A percentile compares a stretch with the other conserved stretches of the same genome.
Evolutionary conservation across 2,888 invertebrate species (phyloP).

Genomic region (Aricia artaxerxes): DNA sequence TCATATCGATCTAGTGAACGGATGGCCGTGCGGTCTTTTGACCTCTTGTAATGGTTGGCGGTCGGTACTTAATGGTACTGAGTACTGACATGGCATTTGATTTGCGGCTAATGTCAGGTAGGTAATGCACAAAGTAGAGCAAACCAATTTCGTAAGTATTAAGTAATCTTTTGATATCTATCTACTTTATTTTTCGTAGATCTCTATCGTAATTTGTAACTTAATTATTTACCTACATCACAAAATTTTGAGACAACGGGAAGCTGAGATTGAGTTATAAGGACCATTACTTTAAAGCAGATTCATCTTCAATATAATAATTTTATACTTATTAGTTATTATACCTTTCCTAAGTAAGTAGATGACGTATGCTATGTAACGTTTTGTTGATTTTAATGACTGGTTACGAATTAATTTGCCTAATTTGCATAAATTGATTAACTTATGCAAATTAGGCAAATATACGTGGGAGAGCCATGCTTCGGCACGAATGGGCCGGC

Average conservation of each 20-base stretch:
- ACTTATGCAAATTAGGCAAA: conserved; percentile 27
- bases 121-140: conserved; percentile 1
- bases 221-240: neutral
- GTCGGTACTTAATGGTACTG: neutral
- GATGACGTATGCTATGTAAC: neutral
- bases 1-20: conserved; percentile 50
- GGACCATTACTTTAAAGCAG: too few relatives aligned
- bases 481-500: too few relatives aligned
- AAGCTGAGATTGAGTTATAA: too few relatives aligned
- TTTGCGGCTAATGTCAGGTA: conserved; percentile 1
- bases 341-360: too few relatives aligned
- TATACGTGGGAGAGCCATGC: too few relatives aligned
- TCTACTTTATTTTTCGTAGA: neutral
- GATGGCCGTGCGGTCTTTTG: conserved; percentile 51
- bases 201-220: neutral
- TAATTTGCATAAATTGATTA: conserved; percentile 17
- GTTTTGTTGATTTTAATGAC: neutral
- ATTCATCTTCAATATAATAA: too few relatives aligned
- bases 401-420: neutral
- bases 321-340: too few relatives aligned
- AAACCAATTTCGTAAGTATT: neutral
- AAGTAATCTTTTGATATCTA: neutral
- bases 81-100: conserved; percentile 4
- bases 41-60: conserved; percentile 45
- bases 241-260: neutral